These are phyloP conservation scores for Neodiprion fabricii DNA, from an alignment of 1,140 invertebrate genomes.

Conservation along the genomic window DNA sequence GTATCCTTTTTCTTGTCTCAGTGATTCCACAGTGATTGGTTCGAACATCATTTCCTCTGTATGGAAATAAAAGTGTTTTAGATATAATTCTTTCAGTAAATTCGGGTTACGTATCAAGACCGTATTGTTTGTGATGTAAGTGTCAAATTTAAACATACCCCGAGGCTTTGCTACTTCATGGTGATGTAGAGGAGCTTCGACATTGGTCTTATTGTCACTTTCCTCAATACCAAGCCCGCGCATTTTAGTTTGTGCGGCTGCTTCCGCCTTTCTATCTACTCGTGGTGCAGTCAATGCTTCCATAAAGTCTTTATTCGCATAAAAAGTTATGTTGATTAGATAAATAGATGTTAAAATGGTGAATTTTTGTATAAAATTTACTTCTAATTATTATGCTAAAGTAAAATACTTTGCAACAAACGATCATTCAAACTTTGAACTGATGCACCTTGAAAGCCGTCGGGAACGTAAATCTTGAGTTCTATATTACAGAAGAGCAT, in stretches of 20 bases:
- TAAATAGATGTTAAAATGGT: not conserved
- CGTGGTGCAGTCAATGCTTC: slow-evolving; percentile 95
- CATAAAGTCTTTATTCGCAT: slow-evolving; percentile 83
- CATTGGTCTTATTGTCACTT: slow-evolving; percentile 47
- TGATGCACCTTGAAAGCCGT: slow-evolving; percentile 90
- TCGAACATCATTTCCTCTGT: slow-evolving; percentile 82
- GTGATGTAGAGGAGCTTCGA: slow-evolving; percentile 46
- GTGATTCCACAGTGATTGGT: slow-evolving; percentile 87
- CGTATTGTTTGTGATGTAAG: not conserved
- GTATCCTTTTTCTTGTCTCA: slow-evolving; percentile 93
- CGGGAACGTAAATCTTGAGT: slow-evolving; percentile 99
- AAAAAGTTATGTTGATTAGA: not conserved
- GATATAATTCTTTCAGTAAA: slow-evolving; percentile 23
- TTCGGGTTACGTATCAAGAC: slow-evolving; percentile 3
- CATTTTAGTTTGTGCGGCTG: slow-evolving; percentile 52
- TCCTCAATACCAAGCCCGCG: slow-evolving; percentile 56
- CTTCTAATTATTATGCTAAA: not conserved
- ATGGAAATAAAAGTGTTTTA: not conserved
- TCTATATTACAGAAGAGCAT: slow-evolving; percentile 99
- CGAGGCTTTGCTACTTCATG: slow-evolving; percentile 52
- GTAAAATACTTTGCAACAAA: not conserved
- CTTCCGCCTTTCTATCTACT: slow-evolving; percentile 71
- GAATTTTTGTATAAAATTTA: not conserved
- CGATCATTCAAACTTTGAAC: not conserved
- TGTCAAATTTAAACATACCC: slow-evolving; percentile 35